phyloP scores from a whole-genome alignment of 2,797 vertebrate genomes.

The Melanotaenia maccullochi region DNA sequence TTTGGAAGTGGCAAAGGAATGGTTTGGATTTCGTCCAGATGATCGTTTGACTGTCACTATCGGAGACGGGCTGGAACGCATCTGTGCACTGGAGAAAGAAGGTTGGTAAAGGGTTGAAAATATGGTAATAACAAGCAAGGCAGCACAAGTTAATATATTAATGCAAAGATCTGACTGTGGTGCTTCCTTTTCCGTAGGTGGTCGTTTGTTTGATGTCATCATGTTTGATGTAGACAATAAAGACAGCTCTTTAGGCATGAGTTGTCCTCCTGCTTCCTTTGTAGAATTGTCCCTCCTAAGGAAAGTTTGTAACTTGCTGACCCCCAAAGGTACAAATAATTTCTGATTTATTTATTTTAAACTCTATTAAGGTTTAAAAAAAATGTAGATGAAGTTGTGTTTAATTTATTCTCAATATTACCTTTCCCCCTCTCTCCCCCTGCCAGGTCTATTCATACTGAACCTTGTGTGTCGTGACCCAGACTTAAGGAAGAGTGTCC shows the following conservation, averaged over 20 bases:
- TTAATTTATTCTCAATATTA: neutral
- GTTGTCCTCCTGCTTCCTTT: conserved; percentile 93
- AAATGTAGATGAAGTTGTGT: neutral
- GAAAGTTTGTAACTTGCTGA: conserved; percentile 87
- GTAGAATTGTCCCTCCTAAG: conserved; percentile 88
- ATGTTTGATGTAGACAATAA: conserved; percentile 98
- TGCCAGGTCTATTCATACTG: conserved; percentile 83
- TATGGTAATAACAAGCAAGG: neutral
- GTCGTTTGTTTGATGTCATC: conserved; percentile 83
- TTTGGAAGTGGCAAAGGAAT: conserved; percentile 88
- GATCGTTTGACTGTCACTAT: conserved; percentile 84
- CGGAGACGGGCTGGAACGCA: conserved; percentile 69
- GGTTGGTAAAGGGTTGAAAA: conserved; percentile 51
- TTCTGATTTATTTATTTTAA: neutral
- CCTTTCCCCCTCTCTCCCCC: neutral
- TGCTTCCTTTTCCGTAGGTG: conserved; percentile 68
- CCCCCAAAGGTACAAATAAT: conserved; percentile 83
- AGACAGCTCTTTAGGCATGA: conserved; percentile 91
- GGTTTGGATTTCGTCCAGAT: conserved; percentile 90
- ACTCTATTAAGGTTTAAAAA: neutral
- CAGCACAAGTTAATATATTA: neutral
- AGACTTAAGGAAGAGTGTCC: conserved; percentile 83
- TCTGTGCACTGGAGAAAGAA: conserved; percentile 68
- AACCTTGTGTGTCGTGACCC: conserved; percentile 93
- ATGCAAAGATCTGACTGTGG: conserved; percentile 1